Evolutionary conservation across 2,797 vertebrate species (phyloP).

Genomic region (Dryobates pubescens): DNA sequence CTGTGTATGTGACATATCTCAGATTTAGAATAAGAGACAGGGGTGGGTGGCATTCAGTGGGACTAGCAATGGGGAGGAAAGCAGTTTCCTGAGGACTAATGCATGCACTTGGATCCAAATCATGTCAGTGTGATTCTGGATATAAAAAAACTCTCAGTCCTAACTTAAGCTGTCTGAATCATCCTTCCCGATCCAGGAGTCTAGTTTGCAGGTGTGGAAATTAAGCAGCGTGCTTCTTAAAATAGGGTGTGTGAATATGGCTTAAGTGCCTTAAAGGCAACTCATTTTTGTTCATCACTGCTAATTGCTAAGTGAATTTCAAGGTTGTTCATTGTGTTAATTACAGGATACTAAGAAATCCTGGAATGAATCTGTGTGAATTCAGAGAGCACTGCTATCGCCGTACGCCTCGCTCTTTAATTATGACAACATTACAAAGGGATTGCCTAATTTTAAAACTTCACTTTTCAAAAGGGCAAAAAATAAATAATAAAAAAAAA

Average conservation of each 20-base stretch:
- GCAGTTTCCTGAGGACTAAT: not conserved
- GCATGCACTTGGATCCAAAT: not conserved
- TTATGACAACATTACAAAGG: slow-evolving; percentile 62
- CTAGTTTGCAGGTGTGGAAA: slow-evolving; percentile 62
- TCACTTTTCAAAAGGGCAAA: slow-evolving; percentile 17
- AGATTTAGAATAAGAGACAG: not conserved
- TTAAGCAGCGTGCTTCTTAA: slow-evolving; percentile 57
- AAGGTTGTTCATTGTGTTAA: slow-evolving; percentile 67
- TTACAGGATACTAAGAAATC: slow-evolving; percentile 72
- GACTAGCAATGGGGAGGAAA: not conserved
- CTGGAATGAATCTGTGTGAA: slow-evolving; percentile 54
- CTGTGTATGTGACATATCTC: not conserved
- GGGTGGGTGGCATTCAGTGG: not conserved
- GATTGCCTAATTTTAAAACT: slow-evolving; percentile 60
- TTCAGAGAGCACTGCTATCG: slow-evolving; percentile 30
- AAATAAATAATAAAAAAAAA: slow-evolving; percentile 34
- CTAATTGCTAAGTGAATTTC: slow-evolving; percentile 73
- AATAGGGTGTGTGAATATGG: slow-evolving; percentile 63
- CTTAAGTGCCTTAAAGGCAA: slow-evolving; percentile 62
- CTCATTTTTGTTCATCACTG: slow-evolving; percentile 69
- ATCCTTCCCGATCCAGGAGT: slow-evolving; percentile 48
- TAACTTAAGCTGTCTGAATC: slow-evolving; percentile 58
- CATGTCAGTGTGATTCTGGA: not conserved
- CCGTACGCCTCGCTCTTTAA: slow-evolving; percentile 56
- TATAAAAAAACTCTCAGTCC: slow-evolving; percentile 21